phyloP scores from a whole-genome alignment of 1,140 invertebrate species.

The Delia radicum region DNA sequence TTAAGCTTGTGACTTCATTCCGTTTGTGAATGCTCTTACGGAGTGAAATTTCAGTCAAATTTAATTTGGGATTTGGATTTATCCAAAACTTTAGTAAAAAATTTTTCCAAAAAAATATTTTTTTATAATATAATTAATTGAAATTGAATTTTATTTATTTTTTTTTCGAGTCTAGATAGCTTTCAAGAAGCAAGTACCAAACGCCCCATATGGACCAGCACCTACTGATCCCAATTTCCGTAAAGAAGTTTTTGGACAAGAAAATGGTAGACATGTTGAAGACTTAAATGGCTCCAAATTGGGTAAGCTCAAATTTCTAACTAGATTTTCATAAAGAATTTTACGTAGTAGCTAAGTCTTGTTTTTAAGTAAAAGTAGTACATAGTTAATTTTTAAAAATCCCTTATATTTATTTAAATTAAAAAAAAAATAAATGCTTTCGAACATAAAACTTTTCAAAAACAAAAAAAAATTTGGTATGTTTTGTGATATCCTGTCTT shows the following conservation, averaged over 20 bases:
- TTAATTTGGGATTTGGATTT: no score
- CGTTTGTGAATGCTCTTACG: no score
- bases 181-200: conserved; percentile 65
- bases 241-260: conserved; percentile 68
- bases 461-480: not conserved
- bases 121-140: no score
- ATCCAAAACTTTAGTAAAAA: no score
- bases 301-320: conserved; percentile 40
- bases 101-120: no score
- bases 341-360: not conserved
- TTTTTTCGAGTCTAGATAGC: conserved; percentile 61
- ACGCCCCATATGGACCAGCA: conserved; percentile 62
- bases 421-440: not conserved
- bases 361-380: not conserved
- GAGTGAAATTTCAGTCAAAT: no score
- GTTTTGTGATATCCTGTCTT: not conserved
- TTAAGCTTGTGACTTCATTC: no score
- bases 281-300: conserved; percentile 43
- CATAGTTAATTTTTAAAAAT: not conserved
- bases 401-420: not conserved
- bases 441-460: not conserved
- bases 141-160: conserved; percentile 10
- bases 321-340: not conserved
- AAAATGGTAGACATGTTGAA: conserved; percentile 54
- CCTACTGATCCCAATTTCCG: conserved; percentile 70